Evolutionary conservation across 2,888 invertebrate species (phyloP).

Genomic region (Argyresthia albistria): DNA sequence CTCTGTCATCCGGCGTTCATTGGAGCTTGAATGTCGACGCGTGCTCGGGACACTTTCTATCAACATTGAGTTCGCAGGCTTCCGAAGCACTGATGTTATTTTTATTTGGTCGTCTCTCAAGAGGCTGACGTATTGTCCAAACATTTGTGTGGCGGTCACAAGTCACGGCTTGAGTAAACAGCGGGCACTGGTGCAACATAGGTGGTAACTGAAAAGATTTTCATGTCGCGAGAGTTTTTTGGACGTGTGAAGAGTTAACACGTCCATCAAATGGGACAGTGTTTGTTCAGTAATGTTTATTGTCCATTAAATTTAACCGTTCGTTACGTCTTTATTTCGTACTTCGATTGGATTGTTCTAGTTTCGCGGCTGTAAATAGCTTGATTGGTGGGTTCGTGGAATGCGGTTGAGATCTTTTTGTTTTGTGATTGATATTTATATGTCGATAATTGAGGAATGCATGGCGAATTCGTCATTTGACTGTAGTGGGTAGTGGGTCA

Average conservation of each 20-base stretch:
- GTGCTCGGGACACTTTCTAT: conserved; percentile 33
- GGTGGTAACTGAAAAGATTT: conserved; percentile 34
- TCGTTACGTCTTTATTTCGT: too few species aligned
- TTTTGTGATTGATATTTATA: neutral
- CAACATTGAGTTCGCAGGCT: conserved; percentile 33
- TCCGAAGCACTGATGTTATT: neutral
- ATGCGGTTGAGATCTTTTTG: neutral
- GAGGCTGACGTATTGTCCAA: conserved; percentile 20
- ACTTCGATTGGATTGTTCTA: neutral
- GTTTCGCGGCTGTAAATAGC: neutral
- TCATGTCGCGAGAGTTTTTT: conserved; percentile 15
- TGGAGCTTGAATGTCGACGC: conserved; percentile 26
- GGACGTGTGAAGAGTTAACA: conserved; percentile 22
- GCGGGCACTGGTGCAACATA: conserved; percentile 15
- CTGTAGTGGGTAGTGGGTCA: too few species aligned
- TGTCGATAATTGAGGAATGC: too few species aligned
- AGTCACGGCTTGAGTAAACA: neutral
- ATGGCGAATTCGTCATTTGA: too few species aligned
- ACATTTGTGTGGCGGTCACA: conserved; percentile 12
- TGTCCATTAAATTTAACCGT: neutral
- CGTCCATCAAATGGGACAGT: neutral
- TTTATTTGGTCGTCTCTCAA: neutral
- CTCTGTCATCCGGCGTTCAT: conserved; percentile 26
- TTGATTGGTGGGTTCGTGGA: neutral
- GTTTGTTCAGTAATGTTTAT: neutral